Evolutionary conservation across 1,140 invertebrate genomes (phyloP).

Genomic region (Lasioglossum baleicum): DNA sequence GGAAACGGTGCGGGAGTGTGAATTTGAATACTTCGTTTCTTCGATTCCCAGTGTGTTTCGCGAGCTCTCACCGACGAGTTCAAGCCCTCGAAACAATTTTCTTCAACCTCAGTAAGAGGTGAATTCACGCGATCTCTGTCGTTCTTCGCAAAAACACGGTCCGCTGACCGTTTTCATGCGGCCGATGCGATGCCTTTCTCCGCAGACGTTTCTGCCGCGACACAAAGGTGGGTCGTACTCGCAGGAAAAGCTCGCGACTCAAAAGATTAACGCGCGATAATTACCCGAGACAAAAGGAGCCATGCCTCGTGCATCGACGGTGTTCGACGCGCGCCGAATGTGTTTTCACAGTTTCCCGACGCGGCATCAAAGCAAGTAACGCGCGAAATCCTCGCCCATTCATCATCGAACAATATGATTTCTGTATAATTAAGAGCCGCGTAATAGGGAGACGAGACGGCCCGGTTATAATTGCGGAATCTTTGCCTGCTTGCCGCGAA

Average conservation of each 20-base stretch:
- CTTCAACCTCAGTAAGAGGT: background rate
- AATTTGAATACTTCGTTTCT: too few species aligned
- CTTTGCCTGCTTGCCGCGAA: background rate
- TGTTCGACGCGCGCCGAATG: background rate
- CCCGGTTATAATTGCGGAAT: background rate
- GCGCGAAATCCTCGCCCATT: background rate
- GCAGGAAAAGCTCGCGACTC: background rate
- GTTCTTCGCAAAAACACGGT: background rate
- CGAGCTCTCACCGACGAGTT: background rate
- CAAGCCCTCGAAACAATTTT: background rate
- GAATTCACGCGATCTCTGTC: background rate
- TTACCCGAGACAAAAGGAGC: background rate
- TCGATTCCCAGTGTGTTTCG: background rate
- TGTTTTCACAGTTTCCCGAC: background rate
- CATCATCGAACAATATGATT: background rate
- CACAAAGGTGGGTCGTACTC: background rate
- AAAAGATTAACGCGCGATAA: constrained; percentile 1
- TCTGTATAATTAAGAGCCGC: constrained; percentile 1
- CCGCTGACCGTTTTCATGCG: background rate
- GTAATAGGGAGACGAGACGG: background rate
- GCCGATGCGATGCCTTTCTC: background rate
- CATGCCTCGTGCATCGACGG: too few species aligned
- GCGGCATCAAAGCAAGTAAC: too few species aligned
- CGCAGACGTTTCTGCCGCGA: background rate
- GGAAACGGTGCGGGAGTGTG: too few species aligned